Conservation (phyloP, 1,140 invertebrate species). For the Samia ricini region DNA sequence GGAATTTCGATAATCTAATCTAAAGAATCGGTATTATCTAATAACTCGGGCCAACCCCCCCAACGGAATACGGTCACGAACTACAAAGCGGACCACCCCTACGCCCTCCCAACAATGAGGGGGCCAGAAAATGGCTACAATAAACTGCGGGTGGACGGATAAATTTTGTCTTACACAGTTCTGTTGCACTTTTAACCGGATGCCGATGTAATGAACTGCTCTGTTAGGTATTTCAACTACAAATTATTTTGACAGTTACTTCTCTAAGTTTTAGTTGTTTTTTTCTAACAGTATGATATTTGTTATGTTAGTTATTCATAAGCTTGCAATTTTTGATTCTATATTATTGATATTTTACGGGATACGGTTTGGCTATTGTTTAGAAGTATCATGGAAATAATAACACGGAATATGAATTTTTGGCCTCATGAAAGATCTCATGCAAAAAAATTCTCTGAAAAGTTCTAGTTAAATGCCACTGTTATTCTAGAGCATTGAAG, state of each 20-base stretch:
- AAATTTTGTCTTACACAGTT: constrained; percentile 37
- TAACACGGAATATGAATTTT: too few species aligned
- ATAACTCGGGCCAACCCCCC: neutral
- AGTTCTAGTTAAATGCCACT: too few species aligned
- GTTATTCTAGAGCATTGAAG: too few species aligned
- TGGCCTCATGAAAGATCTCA: too few species aligned
- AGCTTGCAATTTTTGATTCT: too few species aligned
- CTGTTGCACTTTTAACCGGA: constrained; percentile 29
- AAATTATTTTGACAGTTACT: constrained; percentile 1
- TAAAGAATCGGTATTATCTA: neutral
- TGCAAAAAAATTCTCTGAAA: too few species aligned
- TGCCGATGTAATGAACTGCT: constrained; percentile 8
- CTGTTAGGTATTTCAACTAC: neutral
- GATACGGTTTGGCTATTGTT: too few species aligned
- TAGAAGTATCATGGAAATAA: too few species aligned
- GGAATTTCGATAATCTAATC: neutral
- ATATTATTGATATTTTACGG: too few species aligned
- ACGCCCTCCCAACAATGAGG: constrained; percentile 24
- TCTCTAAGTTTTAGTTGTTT: too few species aligned
- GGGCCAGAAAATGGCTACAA: constrained; percentile 39
- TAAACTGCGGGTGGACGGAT: constrained; percentile 31
- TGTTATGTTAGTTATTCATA: too few species aligned
- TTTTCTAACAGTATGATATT: too few species aligned
- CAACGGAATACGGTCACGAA: constrained; percentile 24
- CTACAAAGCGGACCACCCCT: constrained; percentile 18